These are phyloP conservation scores for Apodemus speciosus DNA, from an alignment of 2,113 vertebrate genomes.

Conservation along the genomic window DNA sequence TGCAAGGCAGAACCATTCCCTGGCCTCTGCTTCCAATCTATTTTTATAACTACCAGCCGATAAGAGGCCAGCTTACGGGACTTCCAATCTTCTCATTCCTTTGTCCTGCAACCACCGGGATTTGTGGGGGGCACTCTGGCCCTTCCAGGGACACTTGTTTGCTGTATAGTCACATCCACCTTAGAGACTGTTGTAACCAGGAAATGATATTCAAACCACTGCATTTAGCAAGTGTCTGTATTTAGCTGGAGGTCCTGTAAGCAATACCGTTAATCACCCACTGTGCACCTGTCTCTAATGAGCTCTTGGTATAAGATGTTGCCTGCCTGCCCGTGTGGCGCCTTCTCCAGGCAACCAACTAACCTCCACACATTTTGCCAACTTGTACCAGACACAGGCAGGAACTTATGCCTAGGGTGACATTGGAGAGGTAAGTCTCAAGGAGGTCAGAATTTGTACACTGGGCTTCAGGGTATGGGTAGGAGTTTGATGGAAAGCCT, in stretches of 20 bases:
- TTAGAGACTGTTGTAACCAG: not conserved
- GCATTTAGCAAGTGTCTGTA: not conserved
- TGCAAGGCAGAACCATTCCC: not conserved
- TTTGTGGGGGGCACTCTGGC: not conserved
- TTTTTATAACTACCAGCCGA: conserved; percentile 35
- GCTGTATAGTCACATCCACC: not conserved
- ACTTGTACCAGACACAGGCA: accelerated
- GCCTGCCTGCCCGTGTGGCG: not conserved
- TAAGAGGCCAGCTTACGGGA: not conserved
- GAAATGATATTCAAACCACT: not conserved
- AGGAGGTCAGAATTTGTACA: not conserved
- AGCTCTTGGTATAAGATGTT: not conserved
- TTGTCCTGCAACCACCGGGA: not conserved
- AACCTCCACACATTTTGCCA: not conserved
- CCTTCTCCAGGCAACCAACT: not conserved
- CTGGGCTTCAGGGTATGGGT: not conserved
- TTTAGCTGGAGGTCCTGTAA: not conserved
- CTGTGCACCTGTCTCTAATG: not conserved
- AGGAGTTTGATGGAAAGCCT: not conserved
- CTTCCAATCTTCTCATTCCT: not conserved
- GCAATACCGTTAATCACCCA: accelerated
- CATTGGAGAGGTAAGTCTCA: not conserved
- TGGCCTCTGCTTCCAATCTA: not conserved
- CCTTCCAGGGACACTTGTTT: not conserved
- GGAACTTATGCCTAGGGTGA: not conserved